Percentiles rank a stretch among this genome's conserved stretches.
Evolutionary conservation across 2,888 invertebrate genomes (phyloP).

Genomic region (Apocheima hispidaria): DNA sequence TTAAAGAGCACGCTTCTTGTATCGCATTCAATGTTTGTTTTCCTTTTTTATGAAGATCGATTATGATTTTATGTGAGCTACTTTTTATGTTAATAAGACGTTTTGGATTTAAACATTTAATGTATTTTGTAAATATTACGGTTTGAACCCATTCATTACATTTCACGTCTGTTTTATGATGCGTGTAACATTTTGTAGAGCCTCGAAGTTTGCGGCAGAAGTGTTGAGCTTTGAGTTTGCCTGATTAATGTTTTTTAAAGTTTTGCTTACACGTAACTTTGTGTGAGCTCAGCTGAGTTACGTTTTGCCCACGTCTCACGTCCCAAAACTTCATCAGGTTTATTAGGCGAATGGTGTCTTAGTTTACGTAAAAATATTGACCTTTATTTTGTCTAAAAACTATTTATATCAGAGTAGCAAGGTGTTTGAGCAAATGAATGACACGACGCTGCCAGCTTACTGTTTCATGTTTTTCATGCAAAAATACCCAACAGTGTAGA

Average conservation of each 20-base stretch:
- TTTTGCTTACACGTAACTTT: neutral
- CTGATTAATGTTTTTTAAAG: neutral
- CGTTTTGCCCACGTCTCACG: neutral
- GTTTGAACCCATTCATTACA: conserved; percentile 7
- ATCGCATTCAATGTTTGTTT: conserved; percentile 23
- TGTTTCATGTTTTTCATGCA: too few relatives aligned
- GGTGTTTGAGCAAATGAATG: too few relatives aligned
- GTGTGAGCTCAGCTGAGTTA: neutral
- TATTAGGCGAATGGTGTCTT: neutral
- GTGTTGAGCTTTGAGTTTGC: neutral
- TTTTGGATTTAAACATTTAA: conserved; percentile 17
- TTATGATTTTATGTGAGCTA: conserved; percentile 30
- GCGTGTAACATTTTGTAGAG: neutral
- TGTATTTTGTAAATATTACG: conserved; percentile 23
- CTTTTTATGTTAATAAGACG: conserved; percentile 28
- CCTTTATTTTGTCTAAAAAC: too few relatives aligned
- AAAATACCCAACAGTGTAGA: too few relatives aligned
- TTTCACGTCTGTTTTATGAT: neutral
- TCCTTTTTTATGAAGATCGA: conserved; percentile 39
- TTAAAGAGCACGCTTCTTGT: conserved; percentile 29
- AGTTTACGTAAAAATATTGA: neutral
- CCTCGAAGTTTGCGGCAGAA: neutral
- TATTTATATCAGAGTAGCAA: too few relatives aligned
- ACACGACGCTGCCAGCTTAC: too few relatives aligned
- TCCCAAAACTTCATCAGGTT: neutral